These are phyloP conservation scores for Mustela nigripes DNA, from an alignment of 2,113 vertebrate species.

Conservation along the genomic window DNA sequence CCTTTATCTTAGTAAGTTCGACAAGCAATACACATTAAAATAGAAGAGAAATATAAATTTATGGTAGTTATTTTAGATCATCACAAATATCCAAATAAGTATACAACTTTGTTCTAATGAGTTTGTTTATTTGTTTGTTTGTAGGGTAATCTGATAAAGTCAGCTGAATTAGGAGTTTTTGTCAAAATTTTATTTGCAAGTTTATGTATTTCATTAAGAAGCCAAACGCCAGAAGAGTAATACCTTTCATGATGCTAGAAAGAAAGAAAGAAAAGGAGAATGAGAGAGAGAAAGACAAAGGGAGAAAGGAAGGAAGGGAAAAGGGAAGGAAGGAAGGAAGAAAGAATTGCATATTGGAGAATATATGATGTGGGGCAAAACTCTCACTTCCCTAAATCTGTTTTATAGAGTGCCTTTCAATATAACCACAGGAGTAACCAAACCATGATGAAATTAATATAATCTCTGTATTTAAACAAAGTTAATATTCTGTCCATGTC, in stretches of 20 bases:
- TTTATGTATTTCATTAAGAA: neutral
- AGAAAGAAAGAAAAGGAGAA: neutral
- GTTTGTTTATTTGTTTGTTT: neutral
- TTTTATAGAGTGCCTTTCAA: neutral
- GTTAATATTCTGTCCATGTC: neutral
- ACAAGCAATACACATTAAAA: neutral
- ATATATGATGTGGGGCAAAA: neutral
- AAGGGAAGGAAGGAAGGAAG: too few relatives aligned
- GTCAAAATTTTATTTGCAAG: neutral
- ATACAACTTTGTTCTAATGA: neutral
- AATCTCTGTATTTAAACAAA: neutral
- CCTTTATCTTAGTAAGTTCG: neutral
- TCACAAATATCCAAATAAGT: neutral
- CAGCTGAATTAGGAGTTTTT: accelerated
- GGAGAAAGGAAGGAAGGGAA: too few relatives aligned
- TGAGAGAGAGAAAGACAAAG: too few relatives aligned
- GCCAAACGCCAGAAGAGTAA: neutral
- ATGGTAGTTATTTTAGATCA: accelerated
- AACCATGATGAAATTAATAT: neutral
- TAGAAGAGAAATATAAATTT: neutral
- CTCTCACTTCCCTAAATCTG: neutral
- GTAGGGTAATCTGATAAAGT: neutral
- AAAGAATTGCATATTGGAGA: neutral
- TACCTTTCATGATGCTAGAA: neutral
- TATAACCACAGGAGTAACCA: neutral